Conservation (phyloP, 2,797 vertebrate species). For the Leptatherina wallacei region DNA sequence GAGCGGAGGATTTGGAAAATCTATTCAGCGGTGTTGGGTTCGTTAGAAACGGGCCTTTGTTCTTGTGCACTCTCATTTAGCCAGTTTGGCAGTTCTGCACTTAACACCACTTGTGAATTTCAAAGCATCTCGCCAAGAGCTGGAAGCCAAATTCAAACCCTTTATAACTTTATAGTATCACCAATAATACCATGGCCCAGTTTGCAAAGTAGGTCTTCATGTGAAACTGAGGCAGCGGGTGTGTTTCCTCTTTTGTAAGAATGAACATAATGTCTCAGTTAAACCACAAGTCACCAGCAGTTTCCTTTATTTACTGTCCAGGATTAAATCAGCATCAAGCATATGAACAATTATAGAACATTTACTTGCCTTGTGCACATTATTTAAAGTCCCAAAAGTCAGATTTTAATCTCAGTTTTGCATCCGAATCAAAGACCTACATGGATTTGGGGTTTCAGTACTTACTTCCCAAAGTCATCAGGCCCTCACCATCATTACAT, state of each 20-base stretch:
- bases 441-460: too few species aligned
- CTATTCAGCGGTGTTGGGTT: conserved; percentile 4
- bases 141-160: conserved; percentile 25
- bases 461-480: neutral
- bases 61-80: conserved; percentile 17
- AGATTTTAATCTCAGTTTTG: too few species aligned
- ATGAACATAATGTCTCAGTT: neutral
- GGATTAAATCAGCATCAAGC: too few species aligned
- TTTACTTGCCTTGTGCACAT: neutral
- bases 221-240: conserved; percentile 20
- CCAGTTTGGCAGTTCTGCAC: conserved; percentile 25
- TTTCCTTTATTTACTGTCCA: too few species aligned
- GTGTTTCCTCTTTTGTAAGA: neutral
- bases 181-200: conserved; percentile 54
- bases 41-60: conserved; percentile 28
- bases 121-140: conserved; percentile 41
- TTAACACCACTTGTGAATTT: conserved; percentile 48
- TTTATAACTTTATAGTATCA: conserved; percentile 52
- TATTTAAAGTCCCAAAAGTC: too few species aligned
- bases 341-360: neutral
- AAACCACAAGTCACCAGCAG: neutral
- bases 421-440: too few species aligned
- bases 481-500: neutral
- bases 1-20: conserved; percentile 2
- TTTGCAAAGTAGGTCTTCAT: conserved; percentile 59